Percentiles rank a stretch among this genome's conserved stretches.
Evolutionary conservation across 2,888 invertebrate genomes (phyloP).

Genomic region (Apodemia hepburni): DNA sequence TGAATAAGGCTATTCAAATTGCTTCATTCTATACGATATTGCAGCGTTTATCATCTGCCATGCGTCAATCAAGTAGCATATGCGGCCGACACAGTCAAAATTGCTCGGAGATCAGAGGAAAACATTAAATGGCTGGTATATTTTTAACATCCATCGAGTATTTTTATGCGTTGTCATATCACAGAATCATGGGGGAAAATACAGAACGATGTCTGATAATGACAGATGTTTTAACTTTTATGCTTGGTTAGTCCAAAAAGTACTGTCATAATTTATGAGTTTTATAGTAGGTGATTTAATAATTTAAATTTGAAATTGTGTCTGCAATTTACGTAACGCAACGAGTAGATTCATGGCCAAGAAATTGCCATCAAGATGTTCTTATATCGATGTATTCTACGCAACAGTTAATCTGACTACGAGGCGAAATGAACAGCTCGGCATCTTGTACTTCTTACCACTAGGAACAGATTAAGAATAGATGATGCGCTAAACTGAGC

Average conservation of each 20-base stretch:
- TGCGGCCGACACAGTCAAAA: conserved; percentile 60
- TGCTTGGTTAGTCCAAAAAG: not conserved
- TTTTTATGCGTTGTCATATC: conserved; percentile 4
- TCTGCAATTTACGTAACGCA: too few relatives aligned
- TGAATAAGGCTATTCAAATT: conserved; percentile 27
- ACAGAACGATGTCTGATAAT: not conserved
- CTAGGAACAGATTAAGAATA: too few relatives aligned
- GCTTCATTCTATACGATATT: conserved; percentile 42
- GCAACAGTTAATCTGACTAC: too few relatives aligned
- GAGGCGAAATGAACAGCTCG: too few relatives aligned
- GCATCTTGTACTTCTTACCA: too few relatives aligned
- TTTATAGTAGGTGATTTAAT: too few relatives aligned
- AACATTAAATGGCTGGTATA: conserved; percentile 45
- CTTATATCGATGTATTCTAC: too few relatives aligned
- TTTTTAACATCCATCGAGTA: conserved; percentile 16
- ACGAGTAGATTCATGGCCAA: too few relatives aligned
- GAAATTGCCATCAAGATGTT: too few relatives aligned
- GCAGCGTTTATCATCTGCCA: conserved; percentile 41
- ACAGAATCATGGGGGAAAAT: not conserved
- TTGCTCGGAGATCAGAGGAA: conserved; percentile 52
- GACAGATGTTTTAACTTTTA: not conserved
- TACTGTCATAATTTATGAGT: too few relatives aligned
- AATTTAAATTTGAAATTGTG: too few relatives aligned
- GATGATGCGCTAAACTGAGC: too few relatives aligned
- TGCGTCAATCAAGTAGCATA: conserved; percentile 61